Conservation (phyloP, 2,888 invertebrate species). For the Parthenolecanium corni region DNA sequence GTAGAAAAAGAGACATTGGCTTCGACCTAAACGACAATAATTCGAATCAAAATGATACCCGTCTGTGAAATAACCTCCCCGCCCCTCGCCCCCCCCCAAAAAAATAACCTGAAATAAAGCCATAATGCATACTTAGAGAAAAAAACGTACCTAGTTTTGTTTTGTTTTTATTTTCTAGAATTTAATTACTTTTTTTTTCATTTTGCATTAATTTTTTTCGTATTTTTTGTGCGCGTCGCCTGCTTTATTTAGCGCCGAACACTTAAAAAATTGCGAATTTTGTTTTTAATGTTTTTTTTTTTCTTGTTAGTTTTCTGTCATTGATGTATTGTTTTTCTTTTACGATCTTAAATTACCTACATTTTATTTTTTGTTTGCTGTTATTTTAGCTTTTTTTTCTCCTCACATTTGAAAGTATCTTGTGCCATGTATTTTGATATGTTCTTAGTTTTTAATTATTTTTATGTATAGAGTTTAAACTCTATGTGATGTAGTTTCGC, state of each 20-base stretch:
- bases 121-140: too few species aligned
- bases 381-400: too few species aligned
- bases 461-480: not conserved
- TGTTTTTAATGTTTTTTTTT: not conserved
- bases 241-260: too few species aligned
- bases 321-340: not conserved
- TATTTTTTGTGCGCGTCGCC: too few species aligned
- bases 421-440: not conserved
- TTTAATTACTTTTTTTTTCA: constrained; percentile 8
- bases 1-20: constrained; percentile 32
- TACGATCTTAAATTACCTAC: not conserved
- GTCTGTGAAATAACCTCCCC: not conserved
- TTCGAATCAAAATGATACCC: constrained; percentile 6
- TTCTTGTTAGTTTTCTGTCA: too few species aligned
- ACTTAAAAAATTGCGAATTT: too few species aligned
- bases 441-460: not conserved
- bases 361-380: too few species aligned
- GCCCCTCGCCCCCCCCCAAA: too few species aligned
- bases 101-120: too few species aligned
- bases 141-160: not conserved
- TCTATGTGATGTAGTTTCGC: not conserved
- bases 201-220: not conserved
- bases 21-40: constrained; percentile 13
- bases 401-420: not conserved
- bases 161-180: not conserved